Conservation (phyloP, 2,113 vertebrate genomes). For the Neogale vison region DNA sequence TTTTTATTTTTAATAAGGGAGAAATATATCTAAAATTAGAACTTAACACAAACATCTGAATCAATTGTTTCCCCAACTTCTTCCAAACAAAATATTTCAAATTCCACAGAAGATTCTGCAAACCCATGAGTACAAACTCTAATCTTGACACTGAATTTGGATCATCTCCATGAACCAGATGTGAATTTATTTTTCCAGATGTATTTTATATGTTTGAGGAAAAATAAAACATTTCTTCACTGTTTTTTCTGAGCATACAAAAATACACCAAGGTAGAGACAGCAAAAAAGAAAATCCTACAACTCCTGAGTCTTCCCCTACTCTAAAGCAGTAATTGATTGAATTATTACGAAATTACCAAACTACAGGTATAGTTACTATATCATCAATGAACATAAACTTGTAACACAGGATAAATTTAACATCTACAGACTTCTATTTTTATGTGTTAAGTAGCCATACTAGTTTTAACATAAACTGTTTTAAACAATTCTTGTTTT, state of each 20-base stretch:
- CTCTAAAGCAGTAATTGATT: not conserved
- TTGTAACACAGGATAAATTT: not conserved
- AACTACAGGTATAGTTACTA: not conserved
- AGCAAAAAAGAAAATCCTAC: conserved; percentile 54
- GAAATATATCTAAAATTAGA: conserved; percentile 85
- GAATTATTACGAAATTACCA: conserved; percentile 36
- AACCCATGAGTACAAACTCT: conserved; percentile 84
- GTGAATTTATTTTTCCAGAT: conserved; percentile 83
- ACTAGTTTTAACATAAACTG: not conserved
- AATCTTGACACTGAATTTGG: conserved; percentile 86
- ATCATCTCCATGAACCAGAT: conserved; percentile 87
- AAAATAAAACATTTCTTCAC: conserved; percentile 65
- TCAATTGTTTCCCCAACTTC: conserved; percentile 83
- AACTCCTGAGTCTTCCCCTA: conserved; percentile 18
- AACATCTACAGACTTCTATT: conserved; percentile 16
- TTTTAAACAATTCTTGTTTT: conserved; percentile 46
- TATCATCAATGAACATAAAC: conserved; percentile 21
- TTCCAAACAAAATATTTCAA: conserved; percentile 87
- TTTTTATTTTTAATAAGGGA: conserved; percentile 81
- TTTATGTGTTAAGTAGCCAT: conserved; percentile 21
- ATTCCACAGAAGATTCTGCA: conserved; percentile 85
- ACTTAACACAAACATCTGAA: conserved; percentile 86
- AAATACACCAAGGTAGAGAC: conserved; percentile 43
- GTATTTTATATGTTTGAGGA: conserved; percentile 80
- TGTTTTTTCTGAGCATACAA: conserved; percentile 47